Base-by-base conservation (phyloP, 2,113 vertebrate genomes). In the Ginglymostoma cirratum region DNA sequence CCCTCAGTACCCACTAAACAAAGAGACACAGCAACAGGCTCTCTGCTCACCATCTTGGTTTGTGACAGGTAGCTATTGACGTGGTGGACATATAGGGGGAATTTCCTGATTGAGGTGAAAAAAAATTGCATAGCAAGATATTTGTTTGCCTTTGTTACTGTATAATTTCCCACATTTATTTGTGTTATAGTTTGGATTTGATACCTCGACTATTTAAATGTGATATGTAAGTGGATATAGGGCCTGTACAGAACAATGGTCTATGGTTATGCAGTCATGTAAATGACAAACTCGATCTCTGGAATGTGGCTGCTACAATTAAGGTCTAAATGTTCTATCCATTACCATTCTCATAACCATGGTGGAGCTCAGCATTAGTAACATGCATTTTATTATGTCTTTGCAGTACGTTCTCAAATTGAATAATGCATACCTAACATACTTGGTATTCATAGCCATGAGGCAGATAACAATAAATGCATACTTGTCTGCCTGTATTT, bases 351-450 rank as follows among this genome's bases (percentile, higher is more conserved):
- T 95, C 38, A 24, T 72, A 95, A 67, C 69, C 94, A 95, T 72
- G 45, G 67, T 95, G 67, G 94, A 95, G 45, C 94, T 69, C 67
- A 72, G 61, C 94, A 76, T 95, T 69, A 52, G 42, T 95, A 76
- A 95, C 76, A 45, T 72, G 52, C 94, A 48, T 42, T 95, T 72
- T 72, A 76, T 95, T 95, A 95, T 95, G 94, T 76, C 94, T 95
- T 95, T 95, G 94, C 67, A 95, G 24, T 95, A 72, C 42, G 34
- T 95, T 95, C 94, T 95, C 27, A 95, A 95, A 95, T 52, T 95
- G 67, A 72, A 95, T 95, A 95, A 95, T 72, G 94, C 94, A 95
- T 95, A 76, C 94, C 94, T 95, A 69, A 52, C 94, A 95, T 95
- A 72, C 94, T 95, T 95, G 69, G 94, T 69, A 95, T 70, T 70